phyloP scores from a whole-genome alignment of 2,888 invertebrate species.

The Papilio demoleus region DNA sequence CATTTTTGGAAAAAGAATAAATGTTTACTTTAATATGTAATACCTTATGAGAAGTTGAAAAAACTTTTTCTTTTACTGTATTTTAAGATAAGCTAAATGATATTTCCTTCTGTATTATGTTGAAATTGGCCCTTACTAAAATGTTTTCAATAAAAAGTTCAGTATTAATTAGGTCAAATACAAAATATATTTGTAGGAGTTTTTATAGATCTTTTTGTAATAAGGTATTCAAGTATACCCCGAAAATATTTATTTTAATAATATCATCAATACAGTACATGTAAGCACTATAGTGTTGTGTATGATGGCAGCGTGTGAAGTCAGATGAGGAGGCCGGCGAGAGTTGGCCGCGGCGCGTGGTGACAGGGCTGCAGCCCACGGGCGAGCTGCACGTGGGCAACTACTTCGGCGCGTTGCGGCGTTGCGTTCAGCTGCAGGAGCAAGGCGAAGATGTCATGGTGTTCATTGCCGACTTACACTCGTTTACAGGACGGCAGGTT shows the following conservation, averaged over 20 bases:
- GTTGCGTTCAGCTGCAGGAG: constrained; percentile 93
- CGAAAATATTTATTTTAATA: not conserved
- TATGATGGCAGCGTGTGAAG: constrained; percentile 2
- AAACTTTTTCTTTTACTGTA: no score
- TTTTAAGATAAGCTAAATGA: not conserved
- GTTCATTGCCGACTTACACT: constrained; percentile 96
- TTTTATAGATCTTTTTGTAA: constrained; percentile 24
- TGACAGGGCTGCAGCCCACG: constrained; percentile 98
- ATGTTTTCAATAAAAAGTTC: constrained; percentile 10
- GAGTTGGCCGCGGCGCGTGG: constrained; percentile 85
- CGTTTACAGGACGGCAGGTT: constrained; percentile 93
- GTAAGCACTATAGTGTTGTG: not conserved
- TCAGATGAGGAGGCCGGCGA: constrained; percentile 23
- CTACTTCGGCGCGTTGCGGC: constrained; percentile 96
- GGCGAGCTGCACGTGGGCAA: constrained; percentile 97
- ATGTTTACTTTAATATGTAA: not conserved
- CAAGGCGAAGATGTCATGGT: constrained; percentile 87
- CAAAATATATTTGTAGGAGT: not conserved
- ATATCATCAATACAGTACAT: no score
- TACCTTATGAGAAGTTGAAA: not conserved
- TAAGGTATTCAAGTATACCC: constrained; percentile 23
- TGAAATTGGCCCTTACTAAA: constrained; percentile 6
- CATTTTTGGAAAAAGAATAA: not conserved
- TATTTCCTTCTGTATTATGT: constrained; percentile 1
- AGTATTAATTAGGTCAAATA: not conserved